A percentile compares a stretch with the other conserved stretches of the same genome.
phyloP scores from a whole-genome alignment of 2,888 invertebrate genomes.

The Drosophila neotestacea region DNA sequence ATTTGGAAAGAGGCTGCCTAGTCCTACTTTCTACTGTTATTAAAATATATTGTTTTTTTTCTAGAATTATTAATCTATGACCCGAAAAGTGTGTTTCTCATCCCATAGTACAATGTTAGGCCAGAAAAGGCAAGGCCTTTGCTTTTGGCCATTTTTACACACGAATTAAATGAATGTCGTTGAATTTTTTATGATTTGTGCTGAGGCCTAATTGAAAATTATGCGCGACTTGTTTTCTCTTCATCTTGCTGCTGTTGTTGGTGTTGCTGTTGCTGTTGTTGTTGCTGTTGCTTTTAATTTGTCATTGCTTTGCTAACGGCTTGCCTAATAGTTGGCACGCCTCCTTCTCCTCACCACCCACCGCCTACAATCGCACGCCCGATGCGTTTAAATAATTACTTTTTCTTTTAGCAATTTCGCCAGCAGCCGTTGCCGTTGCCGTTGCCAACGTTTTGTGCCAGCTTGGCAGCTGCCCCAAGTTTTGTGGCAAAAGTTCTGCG shows the following conservation, averaged over 20 bases:
- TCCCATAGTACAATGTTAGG: no score
- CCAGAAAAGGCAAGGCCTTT: not conserved
- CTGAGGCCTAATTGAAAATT: constrained; percentile 75
- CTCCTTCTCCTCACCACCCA: not conserved
- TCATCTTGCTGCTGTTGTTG: constrained; percentile 12
- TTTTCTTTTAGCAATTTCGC: constrained; percentile 78
- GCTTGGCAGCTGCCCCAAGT: constrained; percentile 56
- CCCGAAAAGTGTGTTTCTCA: no score
- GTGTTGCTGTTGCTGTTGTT: constrained; percentile 29
- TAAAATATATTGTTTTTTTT: no score
- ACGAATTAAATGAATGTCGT: constrained; percentile 73
- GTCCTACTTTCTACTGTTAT: no score
- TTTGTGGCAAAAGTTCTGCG: constrained; percentile 79
- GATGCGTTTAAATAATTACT: constrained; percentile 76
- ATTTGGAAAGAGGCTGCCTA: no score
- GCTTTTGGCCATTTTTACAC: constrained; percentile 37
- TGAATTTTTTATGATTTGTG: constrained; percentile 72
- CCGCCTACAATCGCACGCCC: not conserved
- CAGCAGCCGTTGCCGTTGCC: constrained; percentile 73
- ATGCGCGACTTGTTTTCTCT: constrained; percentile 55
- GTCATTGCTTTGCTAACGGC: constrained; percentile 56
- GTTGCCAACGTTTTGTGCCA: constrained; percentile 45
- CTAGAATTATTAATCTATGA: no score
- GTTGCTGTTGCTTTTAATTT: constrained; percentile 57
- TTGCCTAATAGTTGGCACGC: constrained; percentile 61